Base-by-base conservation (phyloP, 2,113 vertebrate species). In the Toxostoma redivivum region DNA sequence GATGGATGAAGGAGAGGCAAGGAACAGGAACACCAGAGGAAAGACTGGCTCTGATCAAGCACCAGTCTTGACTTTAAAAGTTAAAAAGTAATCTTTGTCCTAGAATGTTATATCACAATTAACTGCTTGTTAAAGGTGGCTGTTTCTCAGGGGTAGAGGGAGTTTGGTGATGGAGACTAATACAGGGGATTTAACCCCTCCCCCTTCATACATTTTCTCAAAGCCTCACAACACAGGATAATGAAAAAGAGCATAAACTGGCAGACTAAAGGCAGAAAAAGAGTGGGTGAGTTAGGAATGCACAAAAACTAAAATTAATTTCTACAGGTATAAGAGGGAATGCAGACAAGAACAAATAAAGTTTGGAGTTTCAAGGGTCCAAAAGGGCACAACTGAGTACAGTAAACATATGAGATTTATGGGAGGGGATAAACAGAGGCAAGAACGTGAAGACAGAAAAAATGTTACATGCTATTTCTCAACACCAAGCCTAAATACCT, bases 221-320 rank as follows among this genome's bases (percentile, higher is more conserved):
- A 90, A 76, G 18, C 17, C 44, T 90, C 22, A 57, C 47, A 71
- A 50, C 8, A 53, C 56, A 81, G 6, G 25, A 57, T 74, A 86
- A 91, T 38, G 13, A 83, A 50, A 90, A 91, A 85, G 53, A 88
- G 66, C 40, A 88, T 17, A 64, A 91, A 45, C 28, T 44, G 83
- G 25, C 50, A 87, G 27, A 84, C 4, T 58, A 17, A 17, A 33
- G 10, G 11, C 64, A 60, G 11, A 15, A 82, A 65, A 65, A 71
- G 8, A 11, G 10, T 1, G 22, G 17, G 6, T 20, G 19, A 37
- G 22, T 30, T 70, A 67, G 33, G 31, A 61, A 93, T 22, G 38
- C 37, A 86, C 23, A 88, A 86, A n/a, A 96, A 95, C 78, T 81
- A 7, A 82, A 94, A 83, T 86, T 76, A 64, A 88, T 97, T 95